Base-by-base conservation (phyloP, 2,113 vertebrate genomes). In the Lycocorax pyrrhopterus region DNA sequence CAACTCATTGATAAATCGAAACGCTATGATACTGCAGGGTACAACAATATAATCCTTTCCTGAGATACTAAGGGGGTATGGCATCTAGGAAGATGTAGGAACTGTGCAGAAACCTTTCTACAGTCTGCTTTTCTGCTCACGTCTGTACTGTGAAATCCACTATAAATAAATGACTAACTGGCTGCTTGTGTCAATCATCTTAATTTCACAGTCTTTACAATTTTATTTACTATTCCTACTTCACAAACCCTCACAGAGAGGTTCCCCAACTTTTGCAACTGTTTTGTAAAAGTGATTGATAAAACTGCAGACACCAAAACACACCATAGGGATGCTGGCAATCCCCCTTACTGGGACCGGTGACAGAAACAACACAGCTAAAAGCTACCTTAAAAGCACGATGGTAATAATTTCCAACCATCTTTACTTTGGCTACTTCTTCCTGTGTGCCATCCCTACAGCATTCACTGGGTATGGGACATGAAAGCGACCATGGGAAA, bases 391-490 rank as follows among this genome's bases (percentile, higher is more conserved):
- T 72, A 43, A 78, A 93, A 91, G 23, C 26, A 68, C 13, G 15
- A 29, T 0, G 0, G 10, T 66, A 53, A 32, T n/a, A 1, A 62
- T 27, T 73, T 71, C 37, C 64, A 74, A 47, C 23, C 27, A 71
- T 58, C 59, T 73, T 81, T 52, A 37, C 62, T 75, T 46, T 13
- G 43, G 60, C 32, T 59, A 4, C 47, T 78, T 52, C 29, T 46
- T 87, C 37, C 75, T 58, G 10, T 71, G 73, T 79, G 64, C 39
- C 44, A 60, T 43, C 32, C 44, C 33, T 60, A 59, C 55, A 89
- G 41, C 16, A 58, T 64, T 84, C 30, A n/a, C 15, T 43, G 33
- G 26, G 18, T 30, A 51, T 27, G 23, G 27, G 55, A 75, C 26
- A 21, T 33, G 20, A 84, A 85, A 93, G 33, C 1, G 1, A 66